Conservation (phyloP, 2,797 vertebrate species). For the Tapirus indicus region DNA sequence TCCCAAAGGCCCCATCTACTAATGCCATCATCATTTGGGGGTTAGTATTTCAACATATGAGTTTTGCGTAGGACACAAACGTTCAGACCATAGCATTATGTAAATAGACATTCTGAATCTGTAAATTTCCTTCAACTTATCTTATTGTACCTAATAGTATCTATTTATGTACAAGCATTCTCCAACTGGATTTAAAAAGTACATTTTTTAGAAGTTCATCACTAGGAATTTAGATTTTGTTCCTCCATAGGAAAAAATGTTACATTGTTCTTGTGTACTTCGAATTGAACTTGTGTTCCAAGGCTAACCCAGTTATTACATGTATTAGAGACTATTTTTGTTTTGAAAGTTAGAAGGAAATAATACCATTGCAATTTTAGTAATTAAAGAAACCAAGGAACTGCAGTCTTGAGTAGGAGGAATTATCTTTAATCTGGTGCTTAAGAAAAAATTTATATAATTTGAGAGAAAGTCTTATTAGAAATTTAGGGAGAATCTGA, state of each 20-base stretch:
- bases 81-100: background rate
- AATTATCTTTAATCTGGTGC: constrained; percentile 21
- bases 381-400: constrained; percentile 20
- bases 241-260: background rate
- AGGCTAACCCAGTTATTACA: constrained; percentile 3
- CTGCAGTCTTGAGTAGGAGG: background rate
- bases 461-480: background rate
- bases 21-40: no score
- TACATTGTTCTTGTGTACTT: background rate
- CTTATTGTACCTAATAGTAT: background rate
- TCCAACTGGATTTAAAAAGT: constrained; percentile 24
- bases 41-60: background rate
- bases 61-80: background rate
- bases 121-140: background rate
- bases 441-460: background rate
- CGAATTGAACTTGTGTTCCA: constrained; percentile 54
- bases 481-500: background rate
- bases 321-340: constrained; percentile 9
- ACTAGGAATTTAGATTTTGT: background rate
- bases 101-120: background rate
- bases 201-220: background rate
- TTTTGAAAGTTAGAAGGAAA: constrained; percentile 55
- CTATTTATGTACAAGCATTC: background rate
- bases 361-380: constrained; percentile 2
- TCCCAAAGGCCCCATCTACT: background rate